Evolutionary conservation across 2,113 vertebrate species (phyloP).

Genomic region (Muntiacus muntjak): DNA sequence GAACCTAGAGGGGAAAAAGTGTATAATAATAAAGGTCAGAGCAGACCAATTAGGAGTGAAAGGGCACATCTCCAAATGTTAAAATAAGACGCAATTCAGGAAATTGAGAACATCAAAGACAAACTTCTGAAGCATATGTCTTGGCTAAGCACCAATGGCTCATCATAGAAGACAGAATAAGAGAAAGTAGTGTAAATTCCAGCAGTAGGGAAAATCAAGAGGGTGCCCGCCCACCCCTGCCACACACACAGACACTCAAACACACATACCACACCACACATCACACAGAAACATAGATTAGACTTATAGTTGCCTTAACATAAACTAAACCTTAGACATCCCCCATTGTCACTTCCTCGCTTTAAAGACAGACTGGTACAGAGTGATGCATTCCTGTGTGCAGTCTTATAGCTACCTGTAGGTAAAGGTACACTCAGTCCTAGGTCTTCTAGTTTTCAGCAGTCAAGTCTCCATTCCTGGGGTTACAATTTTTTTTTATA

Average conservation of each 20-base stretch:
- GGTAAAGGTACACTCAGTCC: background rate
- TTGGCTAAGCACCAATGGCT: background rate
- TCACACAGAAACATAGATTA: background rate
- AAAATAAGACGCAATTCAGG: background rate
- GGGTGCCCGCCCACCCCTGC: fast-evolving
- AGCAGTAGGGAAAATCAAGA: background rate
- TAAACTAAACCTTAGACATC: background rate
- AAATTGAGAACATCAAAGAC: background rate
- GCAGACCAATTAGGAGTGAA: background rate
- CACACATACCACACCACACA: background rate
- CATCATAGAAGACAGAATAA: background rate
- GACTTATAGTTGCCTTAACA: background rate
- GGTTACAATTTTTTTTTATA: background rate
- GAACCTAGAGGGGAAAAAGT: background rate
- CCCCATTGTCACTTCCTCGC: background rate
- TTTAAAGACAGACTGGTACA: background rate
- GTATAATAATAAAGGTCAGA: background rate
- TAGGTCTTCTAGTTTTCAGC: background rate
- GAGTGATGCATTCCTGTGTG: background rate
- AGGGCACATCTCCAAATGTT: background rate
- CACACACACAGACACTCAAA: background rate
- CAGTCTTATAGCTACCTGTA: background rate
- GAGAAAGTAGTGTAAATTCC: background rate
- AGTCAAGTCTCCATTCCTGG: background rate
- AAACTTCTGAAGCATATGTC: background rate